Evolutionary conservation across 2,113 vertebrate genomes (phyloP), one percentile per base, ranked within the genome.

Genomic region (Romanogobio albipinnatus): DNA sequence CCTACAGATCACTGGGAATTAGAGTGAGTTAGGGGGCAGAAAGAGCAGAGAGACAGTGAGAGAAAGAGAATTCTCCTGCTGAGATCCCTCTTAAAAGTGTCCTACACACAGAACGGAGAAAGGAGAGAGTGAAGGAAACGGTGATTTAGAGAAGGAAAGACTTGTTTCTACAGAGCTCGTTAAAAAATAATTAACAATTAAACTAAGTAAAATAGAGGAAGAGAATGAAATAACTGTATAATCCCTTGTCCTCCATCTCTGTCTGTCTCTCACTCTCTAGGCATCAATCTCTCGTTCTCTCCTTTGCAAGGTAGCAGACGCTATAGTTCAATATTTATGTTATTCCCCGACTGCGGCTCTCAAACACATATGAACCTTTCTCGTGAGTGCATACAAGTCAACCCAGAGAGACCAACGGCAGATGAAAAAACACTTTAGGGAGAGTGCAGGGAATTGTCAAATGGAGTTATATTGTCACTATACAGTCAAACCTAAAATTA

Each of bases 171-270:
- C 66, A 71, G 80, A 82, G 80, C 80, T 56, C 29, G 47, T 70
- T 82, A 71, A 71, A 82, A 71, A 70, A 58, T 71, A 82, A 80
- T 45, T 70, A 56, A 71, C 75, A 85, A 17, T 79, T 59, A 79
- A 36, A 79, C 5, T 49, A 85, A 24, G 64, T 82, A 70, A 82
- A 56, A 77, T 68, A 86, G 39, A 77, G 24, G 76, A 43, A 76
- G 22, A 78, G 29, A 58, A 17, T 70, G 53, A 36, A 53, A 64
- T 45, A 62, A 76, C 71, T 68, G 70, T 82, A 29, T 58, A 53
- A 58, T 36, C 13, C n/a, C 7, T 76, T 8, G 2, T 13, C 49
- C 22, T 84, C 59, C 62, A 47, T 77, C 59, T 73, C 24, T 86
- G 47, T 86, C 56, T 64, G 51, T 59, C 22, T 83, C 66, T 62